Evolutionary conservation across 1,140 invertebrate species (phyloP), one percentile per base, ranked within the genome.

Genomic region (Holotrichia oblita): DNA sequence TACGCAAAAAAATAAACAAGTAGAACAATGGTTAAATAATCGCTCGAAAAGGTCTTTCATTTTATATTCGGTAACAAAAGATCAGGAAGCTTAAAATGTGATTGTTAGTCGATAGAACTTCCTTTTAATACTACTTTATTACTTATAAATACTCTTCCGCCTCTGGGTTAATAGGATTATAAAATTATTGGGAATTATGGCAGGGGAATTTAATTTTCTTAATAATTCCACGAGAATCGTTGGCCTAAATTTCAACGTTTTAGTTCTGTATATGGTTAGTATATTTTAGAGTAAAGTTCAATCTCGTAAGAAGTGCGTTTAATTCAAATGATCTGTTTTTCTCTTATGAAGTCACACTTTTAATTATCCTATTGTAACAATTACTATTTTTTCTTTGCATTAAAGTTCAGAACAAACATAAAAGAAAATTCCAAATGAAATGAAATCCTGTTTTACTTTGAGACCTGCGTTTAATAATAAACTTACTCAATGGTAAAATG

Each of bases 121-220:
- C 8, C 61, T 10, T 34, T 69, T 69, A 69, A 22, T 69, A 27
- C 17, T 69, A 69, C 61, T 69, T 69, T 69, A 69, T 69, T 34
- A 69, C 61, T 69, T 69, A 69, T 69, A 10, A 17, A 22, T 22
- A 27, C 61, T 69, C 61, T 34, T 69, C 22, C 27, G 22, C 27
- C 14, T 34, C 10, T 24, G 61, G 61, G 12, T 6, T 69, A 69
- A 69, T 69, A 69, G 61, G 61, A 69, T 69, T 69, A 69, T 69
- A 69, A 34, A 69, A 69, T 69, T 69, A 69, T 24, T 27, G 61
- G 22, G 12, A 20, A 69, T 69, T 69, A 69, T 10, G 27, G 22
- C 22, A 14, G 27, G 27, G 12, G 61, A 69, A 8, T 69, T 69
- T 22, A 69, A 22, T 69, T 69, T 69, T 14, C 20, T 69, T 27